Conservation (phyloP, 2,888 invertebrate genomes). For the Phengaris alcon region DNA sequence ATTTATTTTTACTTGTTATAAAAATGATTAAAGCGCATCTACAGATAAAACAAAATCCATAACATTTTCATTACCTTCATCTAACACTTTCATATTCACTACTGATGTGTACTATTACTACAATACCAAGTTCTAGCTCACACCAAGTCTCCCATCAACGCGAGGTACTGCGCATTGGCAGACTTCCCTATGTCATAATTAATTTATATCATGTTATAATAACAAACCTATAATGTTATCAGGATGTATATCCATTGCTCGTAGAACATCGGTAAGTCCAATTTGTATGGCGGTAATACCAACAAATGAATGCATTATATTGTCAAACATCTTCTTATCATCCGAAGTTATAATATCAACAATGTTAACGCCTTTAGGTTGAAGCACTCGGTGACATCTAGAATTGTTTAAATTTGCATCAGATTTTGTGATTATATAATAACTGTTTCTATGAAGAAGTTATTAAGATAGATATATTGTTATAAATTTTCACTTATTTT, state of each 20-base stretch:
- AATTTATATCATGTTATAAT: background rate
- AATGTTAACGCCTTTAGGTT: constrained; percentile 82
- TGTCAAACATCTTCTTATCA: constrained; percentile 75
- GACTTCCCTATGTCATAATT: no score
- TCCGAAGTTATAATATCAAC: constrained; percentile 82
- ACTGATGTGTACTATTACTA: no score
- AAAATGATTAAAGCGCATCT: no score
- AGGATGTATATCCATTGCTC: constrained; percentile 79
- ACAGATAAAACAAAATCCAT: no score
- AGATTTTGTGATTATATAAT: no score
- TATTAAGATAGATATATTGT: background rate
- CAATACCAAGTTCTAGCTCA: no score
- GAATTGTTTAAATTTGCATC: constrained; percentile 30
- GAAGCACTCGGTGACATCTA: constrained; percentile 77
- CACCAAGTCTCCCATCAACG: no score
- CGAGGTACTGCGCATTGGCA: no score
- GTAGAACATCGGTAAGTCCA: constrained; percentile 68
- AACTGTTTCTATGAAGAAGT: background rate
- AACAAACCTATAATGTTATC: constrained; percentile 86
- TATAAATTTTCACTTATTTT: background rate
- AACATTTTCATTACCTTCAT: no score
- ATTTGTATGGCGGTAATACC: constrained; percentile 87
- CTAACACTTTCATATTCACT: no score
- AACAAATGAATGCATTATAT: constrained; percentile 85
- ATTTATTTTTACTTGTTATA: no score